phyloP scores from a whole-genome alignment of 2,888 invertebrate species.

The Cryptops parisi region DNA sequence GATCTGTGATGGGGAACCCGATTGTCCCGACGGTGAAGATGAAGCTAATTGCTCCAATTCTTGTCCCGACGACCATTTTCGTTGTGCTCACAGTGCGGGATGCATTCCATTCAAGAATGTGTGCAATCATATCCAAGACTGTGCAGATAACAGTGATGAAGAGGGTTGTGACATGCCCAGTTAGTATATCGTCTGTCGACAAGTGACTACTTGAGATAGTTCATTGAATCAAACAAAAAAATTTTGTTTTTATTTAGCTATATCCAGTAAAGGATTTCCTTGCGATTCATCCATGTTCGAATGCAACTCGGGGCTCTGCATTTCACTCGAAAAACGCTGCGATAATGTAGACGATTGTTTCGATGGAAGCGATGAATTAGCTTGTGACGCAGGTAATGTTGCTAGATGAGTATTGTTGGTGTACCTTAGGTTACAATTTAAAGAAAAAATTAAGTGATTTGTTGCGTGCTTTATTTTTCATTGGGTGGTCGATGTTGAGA shows the following conservation, averaged over 20 bases:
- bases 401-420: background rate
- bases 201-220: background rate
- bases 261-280: background rate
- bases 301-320: constrained; percentile 22
- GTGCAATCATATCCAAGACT: constrained; percentile 31
- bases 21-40: constrained; percentile 47
- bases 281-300: constrained; percentile 19
- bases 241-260: background rate
- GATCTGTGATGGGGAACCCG: constrained; percentile 46
- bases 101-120: constrained; percentile 40
- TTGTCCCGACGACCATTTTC: constrained; percentile 36
- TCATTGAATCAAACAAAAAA: too few relatives aligned
- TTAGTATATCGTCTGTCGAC: background rate
- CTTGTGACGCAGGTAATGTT: constrained; percentile 29
- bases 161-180: too few relatives aligned
- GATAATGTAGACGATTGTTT: constrained; percentile 54
- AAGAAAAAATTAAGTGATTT: background rate
- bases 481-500: too few relatives aligned
- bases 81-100: constrained; percentile 46
- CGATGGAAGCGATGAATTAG: constrained; percentile 55
- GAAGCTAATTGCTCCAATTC: constrained; percentile 37
- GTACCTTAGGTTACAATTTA: background rate
- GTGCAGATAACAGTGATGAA: constrained; percentile 23
- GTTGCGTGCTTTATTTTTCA: too few relatives aligned
- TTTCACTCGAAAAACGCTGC: constrained; percentile 34